Base-by-base conservation (phyloP, 1,140 invertebrate genomes). In the Drosophila obscura region DNA sequence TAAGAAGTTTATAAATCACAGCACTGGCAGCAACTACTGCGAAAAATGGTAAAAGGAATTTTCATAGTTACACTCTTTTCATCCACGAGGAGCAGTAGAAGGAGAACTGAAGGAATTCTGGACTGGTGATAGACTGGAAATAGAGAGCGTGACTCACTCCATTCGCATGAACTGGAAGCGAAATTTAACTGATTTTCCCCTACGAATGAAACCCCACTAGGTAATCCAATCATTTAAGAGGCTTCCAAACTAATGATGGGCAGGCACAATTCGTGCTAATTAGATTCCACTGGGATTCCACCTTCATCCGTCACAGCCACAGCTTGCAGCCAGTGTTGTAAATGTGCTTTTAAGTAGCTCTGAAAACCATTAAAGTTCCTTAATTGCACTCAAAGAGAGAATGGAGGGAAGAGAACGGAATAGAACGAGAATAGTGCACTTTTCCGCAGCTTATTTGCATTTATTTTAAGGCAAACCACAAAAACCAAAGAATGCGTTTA, bases 1-100 rank as follows among this genome's bases (percentile, higher is more conserved):
- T 85, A 81, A 85, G 81, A 77, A 87, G 81, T 85, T 87, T 76
- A 85, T 85, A 85, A 85, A 85, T 85, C 81, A 85, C 73, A 9
- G 19, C 19, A 19, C 31, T 35, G 31, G 31, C 73, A 53, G 58
- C 24, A 58, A 73, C 66, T 69, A 69, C 43, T 26, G 16, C 22
- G 9, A 52, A 39, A 51, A 28, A 19, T 15, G 39, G 15, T 19
- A n/a, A 24, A 35, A 9, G 66, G 66, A 56, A 69, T 69, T 73
- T 73, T 73, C 69, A 73, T 73, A 73, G 71, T 35, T 35, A 11
- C 31, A 35, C 31, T 35, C 19, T 4, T 35, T 35, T 35, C 9
- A 9, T 11, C 31, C 9, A 31, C 7, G 28, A 11, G 8, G 2
- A 31, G 28, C 28, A 8, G 28, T 31, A 8, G 48, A 46, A 5